Conservation (phyloP, 2,113 vertebrate species). For the Petromus typicus region DNA sequence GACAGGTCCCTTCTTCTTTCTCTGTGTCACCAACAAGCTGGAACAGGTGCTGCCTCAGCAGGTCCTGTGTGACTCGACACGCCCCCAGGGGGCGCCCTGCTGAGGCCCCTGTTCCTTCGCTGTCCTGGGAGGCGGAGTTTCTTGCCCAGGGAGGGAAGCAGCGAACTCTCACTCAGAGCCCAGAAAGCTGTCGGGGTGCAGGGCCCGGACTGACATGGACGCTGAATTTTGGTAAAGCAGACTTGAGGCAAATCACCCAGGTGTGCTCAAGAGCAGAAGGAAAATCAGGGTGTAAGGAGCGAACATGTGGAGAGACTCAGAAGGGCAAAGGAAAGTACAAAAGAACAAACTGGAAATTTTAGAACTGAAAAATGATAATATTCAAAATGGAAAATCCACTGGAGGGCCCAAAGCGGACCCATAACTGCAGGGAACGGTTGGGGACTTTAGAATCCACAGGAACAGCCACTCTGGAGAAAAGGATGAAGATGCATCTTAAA, state of each 20-base stretch:
- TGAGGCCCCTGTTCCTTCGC: not conserved
- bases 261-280: not conserved
- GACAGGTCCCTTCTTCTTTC: not conserved
- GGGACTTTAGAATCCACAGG: not conserved
- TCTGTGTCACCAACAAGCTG: not conserved
- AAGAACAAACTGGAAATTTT: not conserved
- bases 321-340: not conserved
- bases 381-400: not conserved
- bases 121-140: not conserved
- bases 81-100: no score
- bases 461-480: not conserved
- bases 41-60: not conserved
- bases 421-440: not conserved
- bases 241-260: not conserved
- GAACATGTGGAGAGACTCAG: not conserved
- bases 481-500: not conserved
- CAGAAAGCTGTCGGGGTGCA: not conserved
- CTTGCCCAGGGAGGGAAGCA: not conserved
- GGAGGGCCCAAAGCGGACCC: not conserved
- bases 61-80: not conserved
- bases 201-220: not conserved
- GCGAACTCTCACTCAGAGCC: not conserved
- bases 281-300: not conserved
- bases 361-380: not conserved
- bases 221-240: not conserved